Percentiles rank a stretch among this genome's conserved stretches.
Conservation (phyloP, 2,797 vertebrate genomes). For the Gymnoscopelus braueri region DNA sequence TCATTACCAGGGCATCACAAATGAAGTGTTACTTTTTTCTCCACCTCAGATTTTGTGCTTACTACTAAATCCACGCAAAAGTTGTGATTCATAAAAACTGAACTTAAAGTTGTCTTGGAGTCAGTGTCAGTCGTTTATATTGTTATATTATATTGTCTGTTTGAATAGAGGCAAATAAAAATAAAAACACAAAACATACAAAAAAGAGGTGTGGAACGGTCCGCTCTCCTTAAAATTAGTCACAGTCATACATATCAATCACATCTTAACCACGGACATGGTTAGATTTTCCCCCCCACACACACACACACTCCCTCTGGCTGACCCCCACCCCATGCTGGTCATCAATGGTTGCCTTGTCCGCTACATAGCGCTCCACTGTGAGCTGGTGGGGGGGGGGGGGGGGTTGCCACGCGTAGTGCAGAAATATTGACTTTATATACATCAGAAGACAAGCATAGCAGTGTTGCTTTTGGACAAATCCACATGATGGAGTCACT, state of each 20-base stretch:
- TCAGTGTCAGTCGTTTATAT: no score
- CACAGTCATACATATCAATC: no score
- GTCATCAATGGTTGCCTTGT: constrained; percentile 75
- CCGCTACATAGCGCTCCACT: constrained; percentile 61
- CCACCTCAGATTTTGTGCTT: no score
- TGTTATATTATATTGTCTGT: no score
- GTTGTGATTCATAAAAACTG: no score
- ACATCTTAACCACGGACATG: no score
- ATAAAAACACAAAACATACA: no score
- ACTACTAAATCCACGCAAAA: no score
- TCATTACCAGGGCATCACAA: neutral
- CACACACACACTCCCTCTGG: constrained; percentile 24
- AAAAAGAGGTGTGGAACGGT: no score
- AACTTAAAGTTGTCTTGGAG: no score
- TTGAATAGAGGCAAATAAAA: no score
- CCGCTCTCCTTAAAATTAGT: no score
- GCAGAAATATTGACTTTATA: constrained; percentile 80
- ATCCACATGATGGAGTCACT: constrained; percentile 16
- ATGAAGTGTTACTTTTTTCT: neutral
- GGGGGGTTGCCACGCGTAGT: constrained; percentile 10
- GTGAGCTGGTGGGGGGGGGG: constrained; percentile 45
- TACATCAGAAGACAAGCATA: constrained; percentile 69
- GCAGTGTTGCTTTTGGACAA: constrained; percentile 60
- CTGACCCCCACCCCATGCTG: constrained; percentile 19
- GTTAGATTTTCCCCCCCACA: constrained; percentile 42